Conservation (phyloP, 2,888 invertebrate genomes). For the Lobophora halterata region DNA sequence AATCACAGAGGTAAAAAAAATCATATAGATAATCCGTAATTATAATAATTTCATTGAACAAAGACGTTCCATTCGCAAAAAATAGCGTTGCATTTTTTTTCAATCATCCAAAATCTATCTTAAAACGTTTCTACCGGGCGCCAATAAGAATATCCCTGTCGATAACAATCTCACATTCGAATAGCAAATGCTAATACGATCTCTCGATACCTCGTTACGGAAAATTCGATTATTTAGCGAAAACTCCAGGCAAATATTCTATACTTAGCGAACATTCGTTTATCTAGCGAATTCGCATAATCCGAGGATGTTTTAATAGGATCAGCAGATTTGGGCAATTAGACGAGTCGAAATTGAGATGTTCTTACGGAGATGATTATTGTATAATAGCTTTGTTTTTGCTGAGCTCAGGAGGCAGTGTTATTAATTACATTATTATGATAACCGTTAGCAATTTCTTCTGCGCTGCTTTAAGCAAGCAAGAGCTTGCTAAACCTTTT, state of each 20-base stretch:
- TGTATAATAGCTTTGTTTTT: no score
- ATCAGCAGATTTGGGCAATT: slow-evolving; percentile 4
- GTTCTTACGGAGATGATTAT: neutral
- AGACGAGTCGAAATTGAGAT: neutral
- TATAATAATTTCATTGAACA: no score
- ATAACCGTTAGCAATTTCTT: no score
- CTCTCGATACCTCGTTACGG: slow-evolving; percentile 21
- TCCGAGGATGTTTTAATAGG: neutral
- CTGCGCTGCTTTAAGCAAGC: no score
- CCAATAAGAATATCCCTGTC: slow-evolving; percentile 37
- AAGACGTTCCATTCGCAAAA: neutral
- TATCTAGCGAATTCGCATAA: neutral
- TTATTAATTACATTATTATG: no score
- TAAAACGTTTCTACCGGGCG: slow-evolving; percentile 1
- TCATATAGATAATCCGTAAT: no score
- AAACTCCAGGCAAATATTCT: neutral
- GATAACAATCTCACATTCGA: slow-evolving; percentile 49
- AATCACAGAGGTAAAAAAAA: no score
- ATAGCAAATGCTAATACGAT: slow-evolving; percentile 38
- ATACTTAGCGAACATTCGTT: neutral
- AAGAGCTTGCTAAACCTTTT: no score
- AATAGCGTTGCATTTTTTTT: no score
- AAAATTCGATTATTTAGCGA: slow-evolving; percentile 6
- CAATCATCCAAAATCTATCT: neutral
- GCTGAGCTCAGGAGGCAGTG: no score